Percentiles rank a stretch among this genome's conserved stretches.
phyloP scores from a whole-genome alignment of 2,113 vertebrate genomes.

The Callithrix jacchus region DNA sequence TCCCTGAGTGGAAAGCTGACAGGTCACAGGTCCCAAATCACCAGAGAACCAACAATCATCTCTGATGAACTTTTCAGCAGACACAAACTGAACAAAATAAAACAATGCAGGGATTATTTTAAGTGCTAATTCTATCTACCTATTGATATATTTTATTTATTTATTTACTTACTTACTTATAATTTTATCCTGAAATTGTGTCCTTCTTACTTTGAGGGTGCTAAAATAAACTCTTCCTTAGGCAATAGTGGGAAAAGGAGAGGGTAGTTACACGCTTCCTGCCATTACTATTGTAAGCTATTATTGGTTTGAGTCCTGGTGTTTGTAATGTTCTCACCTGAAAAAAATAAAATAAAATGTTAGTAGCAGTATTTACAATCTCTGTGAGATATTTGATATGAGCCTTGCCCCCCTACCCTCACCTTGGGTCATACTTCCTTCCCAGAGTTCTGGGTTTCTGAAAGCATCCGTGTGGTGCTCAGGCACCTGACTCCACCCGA shows the following conservation, averaged over 20 bases:
- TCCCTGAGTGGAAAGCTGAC: too few relatives aligned
- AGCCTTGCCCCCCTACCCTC: too few relatives aligned
- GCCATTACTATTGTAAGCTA: neutral
- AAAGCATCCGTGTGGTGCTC: rapidly evolving
- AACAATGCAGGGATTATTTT: neutral
- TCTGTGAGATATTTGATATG: neutral
- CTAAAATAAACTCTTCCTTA: too few relatives aligned
- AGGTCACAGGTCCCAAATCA: neutral
- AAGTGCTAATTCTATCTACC: neutral
- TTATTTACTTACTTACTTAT: neutral
- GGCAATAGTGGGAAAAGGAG: neutral
- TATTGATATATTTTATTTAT: neutral
- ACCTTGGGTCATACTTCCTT: too few relatives aligned
- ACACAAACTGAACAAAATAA: neutral
- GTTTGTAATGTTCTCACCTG: neutral
- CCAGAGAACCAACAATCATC: neutral
- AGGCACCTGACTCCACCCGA: neutral
- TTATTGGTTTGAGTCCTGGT: neutral
- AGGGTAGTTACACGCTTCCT: rapidly evolving
- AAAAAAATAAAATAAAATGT: neutral
- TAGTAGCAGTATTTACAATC: too few relatives aligned
- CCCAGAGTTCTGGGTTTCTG: neutral
- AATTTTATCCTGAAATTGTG: neutral
- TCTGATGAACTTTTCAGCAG: neutral
- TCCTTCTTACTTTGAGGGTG: neutral